Percentiles rank a stretch among this genome's conserved stretches.
phyloP scores from a whole-genome alignment of 2,797 vertebrate species.

The Okamejei kenojei region DNA sequence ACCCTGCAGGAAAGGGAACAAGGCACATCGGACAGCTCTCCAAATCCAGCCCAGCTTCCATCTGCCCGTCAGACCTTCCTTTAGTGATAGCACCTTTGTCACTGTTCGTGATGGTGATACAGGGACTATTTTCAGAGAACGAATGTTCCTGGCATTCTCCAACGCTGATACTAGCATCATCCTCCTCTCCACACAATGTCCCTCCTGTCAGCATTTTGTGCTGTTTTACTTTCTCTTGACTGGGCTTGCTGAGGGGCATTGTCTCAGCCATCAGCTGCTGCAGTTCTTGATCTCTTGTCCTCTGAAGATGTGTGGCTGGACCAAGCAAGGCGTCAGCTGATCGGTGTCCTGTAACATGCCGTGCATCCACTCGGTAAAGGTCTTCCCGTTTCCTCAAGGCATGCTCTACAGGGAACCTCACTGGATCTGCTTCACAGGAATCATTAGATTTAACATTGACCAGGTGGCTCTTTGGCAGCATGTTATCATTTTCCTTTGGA shows the following conservation, averaged over 20 bases:
- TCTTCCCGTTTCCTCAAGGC: not conserved
- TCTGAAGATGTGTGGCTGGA: not conserved
- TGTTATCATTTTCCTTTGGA: not conserved
- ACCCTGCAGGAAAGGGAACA: slow-evolving; percentile 62
- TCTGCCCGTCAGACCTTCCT: slow-evolving; percentile 4
- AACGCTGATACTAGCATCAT: not conserved
- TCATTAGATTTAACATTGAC: not conserved
- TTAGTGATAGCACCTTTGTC: slow-evolving; percentile 38
- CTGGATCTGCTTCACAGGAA: slow-evolving; percentile 6
- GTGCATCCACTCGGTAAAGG: not conserved
- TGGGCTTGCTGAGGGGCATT: not conserved
- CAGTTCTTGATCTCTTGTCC: not conserved
- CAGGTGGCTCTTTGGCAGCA: not conserved
- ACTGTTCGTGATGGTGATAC: not conserved
- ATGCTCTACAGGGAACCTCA: not conserved
- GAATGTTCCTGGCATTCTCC: not conserved
- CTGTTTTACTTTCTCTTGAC: not conserved
- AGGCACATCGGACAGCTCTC: slow-evolving; percentile 79
- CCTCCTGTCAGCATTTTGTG: not conserved
- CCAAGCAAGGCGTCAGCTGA: not conserved
- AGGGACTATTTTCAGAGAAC: not conserved
- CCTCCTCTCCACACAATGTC: not conserved
- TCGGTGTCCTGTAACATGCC: not conserved
- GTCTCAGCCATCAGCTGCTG: not conserved
- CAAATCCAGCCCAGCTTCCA: slow-evolving; percentile 43